These are phyloP conservation scores for Heteromormyrus szaboi DNA, from an alignment of 2,797 vertebrate species.

Conservation along the genomic window DNA sequence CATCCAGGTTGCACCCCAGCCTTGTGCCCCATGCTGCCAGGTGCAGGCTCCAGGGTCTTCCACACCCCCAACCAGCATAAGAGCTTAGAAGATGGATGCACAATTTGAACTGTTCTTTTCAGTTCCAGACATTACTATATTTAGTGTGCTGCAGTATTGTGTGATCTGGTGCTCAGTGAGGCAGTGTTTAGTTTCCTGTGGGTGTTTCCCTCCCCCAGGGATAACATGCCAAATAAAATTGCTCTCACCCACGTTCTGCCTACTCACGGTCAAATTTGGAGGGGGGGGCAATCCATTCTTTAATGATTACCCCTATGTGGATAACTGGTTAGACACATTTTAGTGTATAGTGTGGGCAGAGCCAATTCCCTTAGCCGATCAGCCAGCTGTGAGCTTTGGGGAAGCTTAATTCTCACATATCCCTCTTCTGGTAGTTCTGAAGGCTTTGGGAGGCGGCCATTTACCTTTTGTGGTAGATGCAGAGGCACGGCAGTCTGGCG, in stretches of 20 bases:
- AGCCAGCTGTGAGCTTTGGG: neutral
- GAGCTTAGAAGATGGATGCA: neutral
- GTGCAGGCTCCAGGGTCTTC: neutral
- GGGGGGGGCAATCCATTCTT: neutral
- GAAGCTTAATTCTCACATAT: neutral
- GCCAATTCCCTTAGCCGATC: neutral
- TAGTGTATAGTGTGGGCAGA: neutral
- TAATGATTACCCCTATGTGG: neutral
- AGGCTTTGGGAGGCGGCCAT: neutral
- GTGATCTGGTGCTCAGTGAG: neutral
- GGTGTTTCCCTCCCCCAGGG: neutral
- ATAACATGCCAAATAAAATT: neutral
- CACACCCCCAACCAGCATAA: neutral
- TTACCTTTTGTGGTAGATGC: constrained; percentile 99
- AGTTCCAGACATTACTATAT: neutral
- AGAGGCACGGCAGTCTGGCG: constrained; percentile 97
- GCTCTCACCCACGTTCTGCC: neutral
- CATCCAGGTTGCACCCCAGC: neutral
- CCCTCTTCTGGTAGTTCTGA: neutral
- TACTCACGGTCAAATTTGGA: neutral
- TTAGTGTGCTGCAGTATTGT: neutral
- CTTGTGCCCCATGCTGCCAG: neutral
- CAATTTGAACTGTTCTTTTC: neutral
- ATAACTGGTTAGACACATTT: neutral
- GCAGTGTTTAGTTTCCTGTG: neutral